These are phyloP conservation scores for Nomada flava DNA, from an alignment of 2,888 invertebrate genomes.

Conservation along the genomic window DNA sequence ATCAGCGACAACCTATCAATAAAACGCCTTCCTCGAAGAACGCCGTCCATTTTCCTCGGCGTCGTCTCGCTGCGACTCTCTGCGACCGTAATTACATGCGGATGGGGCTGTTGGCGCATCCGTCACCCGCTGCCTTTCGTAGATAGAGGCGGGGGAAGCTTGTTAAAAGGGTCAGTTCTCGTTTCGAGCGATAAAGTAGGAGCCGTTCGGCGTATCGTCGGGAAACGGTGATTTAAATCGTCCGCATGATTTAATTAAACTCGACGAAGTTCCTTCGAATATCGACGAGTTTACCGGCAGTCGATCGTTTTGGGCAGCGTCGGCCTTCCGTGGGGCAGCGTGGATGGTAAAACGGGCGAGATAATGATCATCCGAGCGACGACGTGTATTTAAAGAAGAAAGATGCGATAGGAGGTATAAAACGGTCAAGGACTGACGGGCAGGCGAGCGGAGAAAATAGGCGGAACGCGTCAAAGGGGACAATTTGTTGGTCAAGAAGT, in stretches of 20 bases:
- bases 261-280: background rate
- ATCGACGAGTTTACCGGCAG: background rate
- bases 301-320: background rate
- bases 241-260: background rate
- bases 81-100: slow-evolving; percentile 53
- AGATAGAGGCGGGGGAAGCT: background rate
- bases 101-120: slow-evolving; percentile 36
- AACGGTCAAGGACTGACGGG: slow-evolving; percentile 70
- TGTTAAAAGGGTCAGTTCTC: slow-evolving; percentile 11
- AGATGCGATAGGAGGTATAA: slow-evolving; percentile 66
- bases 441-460: slow-evolving; percentile 69
- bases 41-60: slow-evolving; percentile 55
- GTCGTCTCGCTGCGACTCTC: slow-evolving; percentile 39
- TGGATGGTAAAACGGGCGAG: slow-evolving; percentile 20
- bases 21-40: slow-evolving; percentile 65
- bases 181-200: background rate
- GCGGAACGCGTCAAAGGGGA: slow-evolving; percentile 53
- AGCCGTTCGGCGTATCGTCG: too few species aligned
- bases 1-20: slow-evolving; percentile 69
- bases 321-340: background rate
- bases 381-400: slow-evolving; percentile 64
- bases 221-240: too few species aligned
- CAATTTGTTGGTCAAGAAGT: slow-evolving; percentile 60
- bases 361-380: slow-evolving; percentile 49
- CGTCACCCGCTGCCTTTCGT: slow-evolving; percentile 26